These are phyloP conservation scores for Fabriciana adippe DNA, from an alignment of 2,888 invertebrate species.

Conservation along the genomic window DNA sequence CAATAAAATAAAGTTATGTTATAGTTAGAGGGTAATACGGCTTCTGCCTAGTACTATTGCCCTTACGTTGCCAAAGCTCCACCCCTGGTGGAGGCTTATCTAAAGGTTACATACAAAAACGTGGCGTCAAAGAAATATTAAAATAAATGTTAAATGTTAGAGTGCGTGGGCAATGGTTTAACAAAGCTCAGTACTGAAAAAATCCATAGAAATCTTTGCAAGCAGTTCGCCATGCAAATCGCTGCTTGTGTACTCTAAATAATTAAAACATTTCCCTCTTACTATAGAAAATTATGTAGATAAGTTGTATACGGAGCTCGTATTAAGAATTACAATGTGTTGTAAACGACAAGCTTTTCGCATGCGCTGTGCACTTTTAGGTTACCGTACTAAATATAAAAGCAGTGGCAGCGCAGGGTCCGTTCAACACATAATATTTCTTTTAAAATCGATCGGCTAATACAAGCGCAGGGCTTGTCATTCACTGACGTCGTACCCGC, in stretches of 20 bases:
- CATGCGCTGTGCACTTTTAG: constrained; percentile 45
- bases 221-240: background rate
- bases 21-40: constrained; percentile 3
- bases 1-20: background rate
- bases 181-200: background rate
- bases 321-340: constrained; percentile 15
- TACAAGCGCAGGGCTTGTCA: constrained; percentile 76
- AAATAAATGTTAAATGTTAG: background rate
- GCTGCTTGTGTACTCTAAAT: constrained; percentile 24
- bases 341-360: constrained; percentile 39
- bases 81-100: constrained; percentile 2
- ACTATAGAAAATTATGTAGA: constrained; percentile 23
- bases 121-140: constrained; percentile 7
- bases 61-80: background rate
- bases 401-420: constrained; percentile 43
- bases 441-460: constrained; percentile 76
- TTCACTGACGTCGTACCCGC: constrained; percentile 74
- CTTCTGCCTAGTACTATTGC: background rate
- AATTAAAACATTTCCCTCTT: constrained; percentile 24
- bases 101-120: constrained; percentile 8
- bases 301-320: constrained; percentile 19
- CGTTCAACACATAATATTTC: constrained; percentile 59
- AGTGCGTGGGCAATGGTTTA: constrained; percentile 1
- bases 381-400: constrained; percentile 46
- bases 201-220: constrained; percentile 1